Base-by-base conservation (phyloP, 53 echinoderm and acorn worm genomes). In the Hippasteria phrygiana region DNA sequence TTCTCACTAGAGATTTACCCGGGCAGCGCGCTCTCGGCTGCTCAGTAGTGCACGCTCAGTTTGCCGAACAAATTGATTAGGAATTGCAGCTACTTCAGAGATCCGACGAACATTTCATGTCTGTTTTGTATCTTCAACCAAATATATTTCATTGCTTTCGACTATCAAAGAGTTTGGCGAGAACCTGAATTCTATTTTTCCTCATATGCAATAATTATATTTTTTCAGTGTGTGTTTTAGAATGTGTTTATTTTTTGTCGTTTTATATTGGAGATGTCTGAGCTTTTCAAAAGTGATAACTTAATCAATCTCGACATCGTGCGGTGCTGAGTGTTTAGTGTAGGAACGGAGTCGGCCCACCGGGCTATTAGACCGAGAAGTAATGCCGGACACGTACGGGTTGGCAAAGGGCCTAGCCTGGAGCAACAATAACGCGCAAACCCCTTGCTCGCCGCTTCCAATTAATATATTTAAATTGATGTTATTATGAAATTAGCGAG, bases 401-500 rank as follows among this genome's bases (percentile, higher is more conserved):
- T 29, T 46, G 17, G 32, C 28, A 18, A 77, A 5, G 35, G 50
- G 41, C 42, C 26, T 40, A 20, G 74, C 90, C 84, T 33, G 43
- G 27, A 88, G 90, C 88, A 69, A 91, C 88, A 88, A 59, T 82
- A 87, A 86, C 76, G 32, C 74, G 26, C 77, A 43, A 45, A 28
- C 81, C 79, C 81, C 79, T 63, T 66, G 87, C 80, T 88, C 88
- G 93, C 91, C 93, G 91, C 88, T 90, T 91, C 88, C 91, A 93
- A 88, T 90, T 93, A 91, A 90, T 90, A 93, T 90, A 88, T 88
- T 93, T 91, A 93, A 93, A 91, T 91, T 91, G 93, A 93, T 93
- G 93, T 93, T 93, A 93, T 93, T 93, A 93, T 93, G 93, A 93
- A 93, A 93, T 93, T 90, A 91, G 93, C 88, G 93, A 93, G 91